Conservation (phyloP, 1,140 invertebrate genomes). For the Probaryconus sp. region DNA sequence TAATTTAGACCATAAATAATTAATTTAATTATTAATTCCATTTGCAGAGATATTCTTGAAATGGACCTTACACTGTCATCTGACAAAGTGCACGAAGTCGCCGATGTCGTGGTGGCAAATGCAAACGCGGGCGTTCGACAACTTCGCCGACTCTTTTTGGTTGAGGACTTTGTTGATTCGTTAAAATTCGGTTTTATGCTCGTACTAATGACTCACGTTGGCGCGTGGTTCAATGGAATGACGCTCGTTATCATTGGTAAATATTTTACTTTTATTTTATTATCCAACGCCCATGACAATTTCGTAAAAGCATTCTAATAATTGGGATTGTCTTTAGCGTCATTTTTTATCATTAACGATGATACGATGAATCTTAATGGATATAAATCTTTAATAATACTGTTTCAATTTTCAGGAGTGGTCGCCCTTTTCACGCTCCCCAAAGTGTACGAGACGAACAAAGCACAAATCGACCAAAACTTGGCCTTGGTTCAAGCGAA, state of each 20-base stretch:
- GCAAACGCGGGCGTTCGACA: slow-evolving; percentile 88
- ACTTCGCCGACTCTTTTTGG: slow-evolving; percentile 94
- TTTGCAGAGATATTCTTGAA: slow-evolving; percentile 90
- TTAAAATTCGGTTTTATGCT: slow-evolving; percentile 94
- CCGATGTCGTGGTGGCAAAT: slow-evolving; percentile 89
- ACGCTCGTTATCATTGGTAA: slow-evolving; percentile 95
- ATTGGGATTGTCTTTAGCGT: no score
- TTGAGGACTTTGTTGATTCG: slow-evolving; percentile 97
- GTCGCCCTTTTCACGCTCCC: slow-evolving; percentile 96
- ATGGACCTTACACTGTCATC: slow-evolving; percentile 89
- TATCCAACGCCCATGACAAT: no score
- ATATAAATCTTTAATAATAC: no score
- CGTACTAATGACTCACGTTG: slow-evolving; percentile 97
- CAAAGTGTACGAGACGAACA: slow-evolving; percentile 98
- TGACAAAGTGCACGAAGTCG: slow-evolving; percentile 92
- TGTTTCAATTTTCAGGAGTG: slow-evolving; percentile 84
- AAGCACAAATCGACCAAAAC: slow-evolving; percentile 97
- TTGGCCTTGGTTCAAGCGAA: slow-evolving; percentile 91
- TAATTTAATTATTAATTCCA: no score
- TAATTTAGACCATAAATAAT: no score
- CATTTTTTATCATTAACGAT: no score
- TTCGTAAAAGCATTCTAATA: no score
- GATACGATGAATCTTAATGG: slow-evolving; percentile 21
- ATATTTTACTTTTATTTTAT: slow-evolving; percentile 56
- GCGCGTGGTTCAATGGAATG: slow-evolving; percentile 98